Base-by-base conservation (phyloP, 2,888 invertebrate genomes). In the Leptinotarsa rubiginosa region DNA sequence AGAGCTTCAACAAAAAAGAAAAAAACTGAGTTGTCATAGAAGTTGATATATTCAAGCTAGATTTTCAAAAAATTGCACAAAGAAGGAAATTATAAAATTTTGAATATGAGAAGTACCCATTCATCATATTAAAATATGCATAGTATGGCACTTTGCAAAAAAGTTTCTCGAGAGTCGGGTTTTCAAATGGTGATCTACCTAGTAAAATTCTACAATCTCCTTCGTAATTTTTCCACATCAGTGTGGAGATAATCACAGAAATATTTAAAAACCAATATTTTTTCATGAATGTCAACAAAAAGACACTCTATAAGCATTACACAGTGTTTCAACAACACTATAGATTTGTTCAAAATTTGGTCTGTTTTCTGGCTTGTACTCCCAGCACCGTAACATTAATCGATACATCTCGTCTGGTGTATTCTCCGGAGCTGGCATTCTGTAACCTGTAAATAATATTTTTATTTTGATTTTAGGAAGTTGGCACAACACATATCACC, bases 371-470 rank as follows among this genome's bases (percentile, higher is more conserved):
- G 97, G 94, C 84, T 96, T 94, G 86, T 97, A 96, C 84, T 96
- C 95, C 98, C 98, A 98, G 87, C 97, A 97, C 75, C 94, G 92
- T 75, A 96, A 88, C 97, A 98, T 97, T 76, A 98, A 89, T 74
- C 94, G 92, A 88, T 98, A 96, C 87, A 97, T 94, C 86, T 96
- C 95, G 67, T 95, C 95, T 0, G 97, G 94, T 54, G 96, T 96
- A 70, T 93, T 93, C 78, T 96, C 95, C 0, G 97, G 96, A 0
- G 96, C 93, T 66, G 97, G 97, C 96, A 98, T 96, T 78, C 97
- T 91, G 88, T 96, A 97, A 31, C 97, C 97, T 97, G 85, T 50
- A 83, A 78, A 73, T 31, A 31, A 56, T 70, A 13, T 52, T 7
- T 18, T 18, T 1, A 18, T 18, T 52, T 52, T 3, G 10, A 18